Evolutionary conservation across 2,113 vertebrate species (phyloP).

Genomic region (Hydrolagus affinis): DNA sequence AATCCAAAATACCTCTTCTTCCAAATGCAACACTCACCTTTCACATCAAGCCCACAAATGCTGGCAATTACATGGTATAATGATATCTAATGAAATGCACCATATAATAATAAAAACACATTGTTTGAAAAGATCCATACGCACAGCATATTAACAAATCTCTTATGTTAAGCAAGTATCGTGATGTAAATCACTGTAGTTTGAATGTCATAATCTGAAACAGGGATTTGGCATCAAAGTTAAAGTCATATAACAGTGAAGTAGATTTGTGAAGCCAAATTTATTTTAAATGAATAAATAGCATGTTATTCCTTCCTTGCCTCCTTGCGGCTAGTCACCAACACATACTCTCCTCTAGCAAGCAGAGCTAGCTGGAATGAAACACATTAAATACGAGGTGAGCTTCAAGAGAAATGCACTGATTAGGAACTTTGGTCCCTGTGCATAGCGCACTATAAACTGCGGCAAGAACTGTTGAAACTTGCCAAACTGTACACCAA

Average conservation of each 20-base stretch:
- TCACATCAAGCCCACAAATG: background rate
- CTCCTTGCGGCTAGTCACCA: background rate
- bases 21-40: background rate
- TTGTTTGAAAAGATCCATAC: background rate
- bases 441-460: background rate
- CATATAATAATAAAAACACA: background rate
- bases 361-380: background rate
- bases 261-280: background rate
- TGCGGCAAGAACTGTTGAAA: background rate
- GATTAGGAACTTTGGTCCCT: too few relatives aligned
- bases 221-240: background rate
- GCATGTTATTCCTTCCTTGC: background rate
- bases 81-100: background rate
- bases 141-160: background rate
- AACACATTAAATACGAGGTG: background rate
- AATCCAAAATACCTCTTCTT: background rate
- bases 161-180: background rate
- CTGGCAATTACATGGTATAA: background rate
- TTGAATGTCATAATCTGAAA: background rate
- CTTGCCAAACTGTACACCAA: background rate
- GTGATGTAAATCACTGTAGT: background rate
- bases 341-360: background rate
- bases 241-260: background rate
- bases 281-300: background rate
- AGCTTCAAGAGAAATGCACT: background rate